These are phyloP conservation scores for Anableps anableps DNA, from an alignment of 2,797 vertebrate species.

Conservation along the genomic window DNA sequence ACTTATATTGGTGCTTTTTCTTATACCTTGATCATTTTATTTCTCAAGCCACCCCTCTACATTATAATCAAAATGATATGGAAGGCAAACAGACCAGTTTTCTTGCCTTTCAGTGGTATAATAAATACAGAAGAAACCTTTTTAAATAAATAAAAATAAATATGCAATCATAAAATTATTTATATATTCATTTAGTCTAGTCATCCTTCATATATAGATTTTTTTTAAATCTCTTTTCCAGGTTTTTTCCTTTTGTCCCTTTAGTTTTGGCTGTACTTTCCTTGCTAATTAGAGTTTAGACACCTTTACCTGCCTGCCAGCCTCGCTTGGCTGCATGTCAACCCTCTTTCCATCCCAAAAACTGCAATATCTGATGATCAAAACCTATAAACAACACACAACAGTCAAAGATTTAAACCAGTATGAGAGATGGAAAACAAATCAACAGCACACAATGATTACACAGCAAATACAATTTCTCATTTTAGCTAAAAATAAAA, in stretches of 20 bases:
- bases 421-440: too few species aligned
- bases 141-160: not conserved
- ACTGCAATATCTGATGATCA: not conserved
- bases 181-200: not conserved
- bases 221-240: too few species aligned
- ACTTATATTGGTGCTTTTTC: not conserved
- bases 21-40: not conserved
- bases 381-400: not conserved
- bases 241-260: not conserved
- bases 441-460: not conserved
- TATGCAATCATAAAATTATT: not conserved
- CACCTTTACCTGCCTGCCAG: not conserved
- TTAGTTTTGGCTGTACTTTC: not conserved
- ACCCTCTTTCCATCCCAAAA: not conserved
- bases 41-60: not conserved
- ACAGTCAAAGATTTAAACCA: not conserved
- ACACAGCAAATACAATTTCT: not conserved
- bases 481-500: not conserved
- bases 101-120: not conserved
- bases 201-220: not conserved
- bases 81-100: not conserved
- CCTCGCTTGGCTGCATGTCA: not conserved
- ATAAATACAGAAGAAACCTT: not conserved
- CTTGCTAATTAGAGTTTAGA: not conserved
- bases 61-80: not conserved